Evolutionary conservation across 37 sponge, comb jelly and placozoan species (phyloP).

Genomic region (Hexactinellida sp.): DNA sequence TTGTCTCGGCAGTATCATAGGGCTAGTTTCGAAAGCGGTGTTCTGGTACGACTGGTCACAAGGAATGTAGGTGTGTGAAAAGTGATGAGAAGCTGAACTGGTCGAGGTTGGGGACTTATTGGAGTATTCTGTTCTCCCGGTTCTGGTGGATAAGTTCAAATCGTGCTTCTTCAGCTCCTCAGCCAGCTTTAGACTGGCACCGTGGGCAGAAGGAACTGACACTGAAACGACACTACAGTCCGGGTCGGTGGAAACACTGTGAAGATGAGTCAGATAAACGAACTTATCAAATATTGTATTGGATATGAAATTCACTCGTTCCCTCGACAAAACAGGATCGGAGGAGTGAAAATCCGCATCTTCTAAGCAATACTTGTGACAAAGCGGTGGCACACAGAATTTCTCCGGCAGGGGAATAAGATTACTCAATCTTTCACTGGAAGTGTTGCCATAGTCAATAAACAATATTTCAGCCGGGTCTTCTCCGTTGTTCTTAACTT

Average conservation of each 20-base stretch:
- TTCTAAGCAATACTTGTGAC: background rate
- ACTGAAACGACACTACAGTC: background rate
- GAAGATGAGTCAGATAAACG: background rate
- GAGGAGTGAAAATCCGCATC: background rate
- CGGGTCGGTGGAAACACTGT: background rate
- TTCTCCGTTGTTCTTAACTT: background rate
- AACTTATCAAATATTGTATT: background rate
- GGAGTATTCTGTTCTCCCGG: background rate
- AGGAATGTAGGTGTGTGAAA: background rate
- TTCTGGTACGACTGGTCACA: background rate
- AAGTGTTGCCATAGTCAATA: conserved; percentile 2
- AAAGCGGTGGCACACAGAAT: background rate
- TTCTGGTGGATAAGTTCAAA: background rate
- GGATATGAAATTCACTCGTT: background rate
- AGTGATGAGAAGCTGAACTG: background rate
- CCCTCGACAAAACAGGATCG: background rate
- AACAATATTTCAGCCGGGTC: background rate
- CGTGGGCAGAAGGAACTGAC: background rate
- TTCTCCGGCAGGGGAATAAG: background rate
- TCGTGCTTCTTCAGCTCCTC: background rate
- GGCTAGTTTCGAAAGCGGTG: background rate
- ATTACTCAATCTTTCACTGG: background rate
- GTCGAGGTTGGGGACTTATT: background rate
- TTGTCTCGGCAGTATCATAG: background rate
- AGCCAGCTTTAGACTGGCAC: background rate